A percentile compares a stretch with the other conserved stretches of the same genome.
phyloP scores from a whole-genome alignment of 1,140 invertebrate species.

The Neodiprion pinetum region DNA sequence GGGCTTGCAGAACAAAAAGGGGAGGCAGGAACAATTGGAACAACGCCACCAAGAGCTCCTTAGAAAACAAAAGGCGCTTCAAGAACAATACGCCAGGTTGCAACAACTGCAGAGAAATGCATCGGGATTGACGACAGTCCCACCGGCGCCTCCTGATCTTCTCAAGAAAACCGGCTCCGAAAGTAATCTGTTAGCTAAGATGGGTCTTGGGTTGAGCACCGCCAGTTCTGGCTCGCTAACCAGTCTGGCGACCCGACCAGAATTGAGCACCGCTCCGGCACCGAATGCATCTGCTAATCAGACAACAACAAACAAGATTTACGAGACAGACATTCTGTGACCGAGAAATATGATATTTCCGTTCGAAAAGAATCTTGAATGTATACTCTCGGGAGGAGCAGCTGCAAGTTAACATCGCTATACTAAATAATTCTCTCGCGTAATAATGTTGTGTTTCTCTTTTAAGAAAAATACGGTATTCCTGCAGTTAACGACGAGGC shows the following conservation, averaged over 20 bases:
- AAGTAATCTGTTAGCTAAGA: constrained; percentile 85
- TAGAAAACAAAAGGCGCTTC: constrained; percentile 83
- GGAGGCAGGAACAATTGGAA: constrained; percentile 79
- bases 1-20: constrained; percentile 63
- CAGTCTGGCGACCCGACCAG: constrained; percentile 61
- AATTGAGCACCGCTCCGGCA: constrained; percentile 27
- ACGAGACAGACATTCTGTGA: constrained; percentile 90
- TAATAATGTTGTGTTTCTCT: too few species aligned
- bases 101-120: constrained; percentile 84
- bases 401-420: background rate
- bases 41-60: constrained; percentile 86
- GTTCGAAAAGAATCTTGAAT: background rate
- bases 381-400: background rate
- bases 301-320: constrained; percentile 75
- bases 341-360: constrained; percentile 42
- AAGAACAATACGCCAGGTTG: constrained; percentile 86
- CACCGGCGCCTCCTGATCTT: constrained; percentile 67
- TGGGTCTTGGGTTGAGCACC: constrained; percentile 74
- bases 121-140: constrained; percentile 65
- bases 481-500: background rate
- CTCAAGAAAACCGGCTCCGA: constrained; percentile 91
- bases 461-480: too few species aligned
- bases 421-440: too few species aligned
- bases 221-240: constrained; percentile 70
- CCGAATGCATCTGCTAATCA: constrained; percentile 23